Evolutionary conservation across 2,888 invertebrate genomes (phyloP).

Genomic region (Epistrophella euchroma): DNA sequence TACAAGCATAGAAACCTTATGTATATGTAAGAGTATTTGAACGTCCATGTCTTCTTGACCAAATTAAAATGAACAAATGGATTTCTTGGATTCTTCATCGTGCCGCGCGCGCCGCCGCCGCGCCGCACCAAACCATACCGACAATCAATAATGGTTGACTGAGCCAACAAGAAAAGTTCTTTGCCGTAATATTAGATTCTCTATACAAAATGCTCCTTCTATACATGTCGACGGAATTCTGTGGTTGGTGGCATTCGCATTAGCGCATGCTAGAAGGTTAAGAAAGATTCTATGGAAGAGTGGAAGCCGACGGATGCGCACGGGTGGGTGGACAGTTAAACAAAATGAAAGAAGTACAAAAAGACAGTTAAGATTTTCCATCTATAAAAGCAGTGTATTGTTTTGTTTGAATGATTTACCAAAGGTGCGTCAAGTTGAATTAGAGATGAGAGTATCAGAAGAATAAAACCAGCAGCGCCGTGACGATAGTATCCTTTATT

Average conservation of each 20-base stretch:
- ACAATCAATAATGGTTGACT: slow-evolving; percentile 52
- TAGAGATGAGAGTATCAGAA: slow-evolving; percentile 57
- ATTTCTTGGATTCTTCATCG: slow-evolving; percentile 28
- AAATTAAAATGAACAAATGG: slow-evolving; percentile 30
- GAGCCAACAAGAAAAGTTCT: slow-evolving; percentile 51
- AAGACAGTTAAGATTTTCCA: slow-evolving; percentile 30
- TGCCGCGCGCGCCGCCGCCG: slow-evolving; percentile 18
- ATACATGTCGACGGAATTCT: slow-evolving; percentile 16
- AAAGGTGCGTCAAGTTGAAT: slow-evolving; percentile 72
- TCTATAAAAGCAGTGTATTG: slow-evolving; percentile 36
- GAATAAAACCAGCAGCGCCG: slow-evolving; percentile 34
- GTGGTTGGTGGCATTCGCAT: not conserved
- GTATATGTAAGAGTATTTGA: not conserved
- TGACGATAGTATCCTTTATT: not conserved
- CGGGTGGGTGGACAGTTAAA: slow-evolving; percentile 27
- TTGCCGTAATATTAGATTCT: slow-evolving; percentile 46
- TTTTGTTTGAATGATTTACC: slow-evolving; percentile 69
- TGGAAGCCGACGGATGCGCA: slow-evolving; percentile 47
- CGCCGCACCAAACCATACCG: not conserved
- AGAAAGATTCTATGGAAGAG: slow-evolving; percentile 21
- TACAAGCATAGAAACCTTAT: not conserved
- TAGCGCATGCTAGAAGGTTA: not conserved
- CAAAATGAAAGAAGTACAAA: not conserved
- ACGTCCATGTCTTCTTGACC: not conserved
- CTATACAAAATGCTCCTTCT: not conserved